Evolutionary conservation across 2,888 invertebrate species (phyloP), one percentile per base, ranked within the genome.

Genomic region (Acanthosepion pharaonis): DNA sequence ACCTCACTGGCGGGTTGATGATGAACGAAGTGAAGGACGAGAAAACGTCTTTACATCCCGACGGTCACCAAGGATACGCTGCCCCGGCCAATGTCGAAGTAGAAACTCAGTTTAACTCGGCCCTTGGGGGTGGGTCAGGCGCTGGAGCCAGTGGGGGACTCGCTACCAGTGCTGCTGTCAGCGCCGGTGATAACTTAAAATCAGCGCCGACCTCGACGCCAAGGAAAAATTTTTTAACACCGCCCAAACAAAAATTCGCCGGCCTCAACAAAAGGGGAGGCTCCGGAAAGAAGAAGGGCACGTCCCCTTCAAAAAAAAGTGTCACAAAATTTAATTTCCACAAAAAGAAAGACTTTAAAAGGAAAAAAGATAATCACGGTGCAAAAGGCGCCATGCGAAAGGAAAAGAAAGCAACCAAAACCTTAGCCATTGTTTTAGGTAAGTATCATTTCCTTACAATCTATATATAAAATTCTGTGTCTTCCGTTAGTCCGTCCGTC

Each of bases 391-490:
- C 97, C 25, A 97, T 97, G 93, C 96, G 96, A 93, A 95, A 97
- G 95, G 99, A 99, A 97, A 98, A 99, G 95, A 99, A 99, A 97
- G 99, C 99, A 64, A 99, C 99, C 20, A 99, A 99, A 98, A 99
- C 99, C 20, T 98, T 99, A 96, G 99, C 99, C 95, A 99, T 99
- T 97, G 99, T 99, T 96, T 98, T 99, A 97, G 99, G 99, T 99
- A 98, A 98, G 98, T 97, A 93, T 59, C 15, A n/a, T 48, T 64
- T n/a, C 4, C 33, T 33, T 33, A n/a, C 23, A n/a, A 9, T 78
- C n/a, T 15, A n/a, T 78, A 5, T n/a, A 4, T 64, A 5, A 9
- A 25, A 18, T 20, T 18, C 0, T 55, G 15, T 55, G 4, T 55
- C 15, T 55, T 20, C 18, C 55, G 15, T 51, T 51, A 51, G 15